Base-by-base conservation (phyloP, 1,140 invertebrate species). In the Sminthurinus signatus region DNA sequence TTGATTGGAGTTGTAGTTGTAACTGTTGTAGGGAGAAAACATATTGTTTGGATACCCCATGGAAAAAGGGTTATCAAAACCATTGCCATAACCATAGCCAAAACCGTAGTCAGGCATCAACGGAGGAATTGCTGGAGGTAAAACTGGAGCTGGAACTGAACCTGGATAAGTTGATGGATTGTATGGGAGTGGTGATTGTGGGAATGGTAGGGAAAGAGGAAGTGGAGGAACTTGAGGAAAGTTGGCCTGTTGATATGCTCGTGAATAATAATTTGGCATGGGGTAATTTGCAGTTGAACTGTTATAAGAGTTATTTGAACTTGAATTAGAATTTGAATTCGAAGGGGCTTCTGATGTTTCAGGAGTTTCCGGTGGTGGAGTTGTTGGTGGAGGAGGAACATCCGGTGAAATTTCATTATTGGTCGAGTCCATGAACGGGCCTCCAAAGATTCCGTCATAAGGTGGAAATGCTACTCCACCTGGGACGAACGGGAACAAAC, bases 401-500 rank as follows among this genome's bases (percentile, higher is more conserved):
- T 2, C 67, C 67, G 14, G 70, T 64, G 43, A 72, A n/a, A n/a
- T n/a, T n/a, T n/a, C n/a, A n/a, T n/a, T n/a, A 72, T 50, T 60
- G 21, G 21, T 67, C 70, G 0, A 67, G 70, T 15, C 70, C 70
- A n/a, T n/a, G 27, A 48, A 67, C 10, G 70, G 70, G 17, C 70
- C 62, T 4, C 70, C 70, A 44, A 72, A 72, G 2, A 72, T 63
- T 1, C 70, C 70, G 42, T 72, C 70, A 32, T 59, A n/a, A n/a
- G n/a, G n/a, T n/a, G 25, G 50, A 8, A 54, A 55, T 28, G 43
- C 50, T 32, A 14, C 28, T 31, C 59, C 69, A 21, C 70, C 70
- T 2, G 70, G 70, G 2, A 72, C 70, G 50, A 72, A 72, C 0
- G 70, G 70, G 44, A 72, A 72, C 1, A 72, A 36, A 10, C 70